Conservation (phyloP, 1,140 invertebrate species). For the Dufourea novaeangliae region DNA sequence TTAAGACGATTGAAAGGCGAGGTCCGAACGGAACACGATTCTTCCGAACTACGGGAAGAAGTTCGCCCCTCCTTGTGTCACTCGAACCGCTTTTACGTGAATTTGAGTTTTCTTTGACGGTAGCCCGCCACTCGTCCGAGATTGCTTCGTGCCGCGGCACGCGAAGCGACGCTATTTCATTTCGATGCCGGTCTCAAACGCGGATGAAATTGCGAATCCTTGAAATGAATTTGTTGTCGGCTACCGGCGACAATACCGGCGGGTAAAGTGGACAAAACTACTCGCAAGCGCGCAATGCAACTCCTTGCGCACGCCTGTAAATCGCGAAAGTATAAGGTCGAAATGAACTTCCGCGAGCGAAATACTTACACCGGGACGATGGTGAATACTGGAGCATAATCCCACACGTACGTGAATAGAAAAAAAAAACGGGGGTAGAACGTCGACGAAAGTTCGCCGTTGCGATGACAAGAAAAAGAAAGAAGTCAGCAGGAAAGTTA, state of each 20-base stretch:
- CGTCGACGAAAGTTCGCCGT: neutral
- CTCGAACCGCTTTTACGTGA: neutral
- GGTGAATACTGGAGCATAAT: conserved; percentile 12
- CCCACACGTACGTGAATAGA: conserved; percentile 24
- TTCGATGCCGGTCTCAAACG: neutral
- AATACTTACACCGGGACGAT: neutral
- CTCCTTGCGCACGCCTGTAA: too few species aligned
- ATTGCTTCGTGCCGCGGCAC: too few species aligned
- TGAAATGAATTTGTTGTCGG: neutral
- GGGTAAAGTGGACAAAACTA: too few species aligned
- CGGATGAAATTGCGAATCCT: neutral
- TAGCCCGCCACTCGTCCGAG: neutral
- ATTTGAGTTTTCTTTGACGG: conserved; percentile 3
- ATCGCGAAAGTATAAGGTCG: neutral
- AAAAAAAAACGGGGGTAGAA: neutral
- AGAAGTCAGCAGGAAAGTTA: conserved; percentile 46
- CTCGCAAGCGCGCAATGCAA: too few species aligned
- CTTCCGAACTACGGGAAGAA: too few species aligned
- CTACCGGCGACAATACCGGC: neutral
- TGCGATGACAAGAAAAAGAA: too few species aligned
- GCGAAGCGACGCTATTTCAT: neutral
- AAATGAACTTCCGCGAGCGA: neutral
- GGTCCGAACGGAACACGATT: too few species aligned
- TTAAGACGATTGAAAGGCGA: too few species aligned
- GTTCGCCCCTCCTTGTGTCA: neutral